Base-by-base conservation (phyloP, 2,113 vertebrate genomes). In the Syngnathus typhle region DNA sequence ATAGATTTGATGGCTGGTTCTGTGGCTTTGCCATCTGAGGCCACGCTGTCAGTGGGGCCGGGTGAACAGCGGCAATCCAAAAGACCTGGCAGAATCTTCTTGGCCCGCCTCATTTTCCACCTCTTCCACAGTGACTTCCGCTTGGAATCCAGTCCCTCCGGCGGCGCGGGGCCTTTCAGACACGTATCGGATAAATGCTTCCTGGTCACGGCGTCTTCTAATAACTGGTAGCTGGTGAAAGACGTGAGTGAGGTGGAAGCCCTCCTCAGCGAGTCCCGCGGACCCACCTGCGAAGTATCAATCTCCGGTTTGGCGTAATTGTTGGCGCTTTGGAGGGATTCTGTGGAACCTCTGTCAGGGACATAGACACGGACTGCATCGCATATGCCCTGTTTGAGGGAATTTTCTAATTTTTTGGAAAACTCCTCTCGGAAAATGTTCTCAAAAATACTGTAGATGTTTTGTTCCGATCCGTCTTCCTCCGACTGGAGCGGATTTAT, bases 391-490 rank as follows among this genome's bases (percentile, higher is more conserved):
- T 62, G 41, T 23, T 41, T 44, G 41, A 62, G 60, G 6, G 60
- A 62, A 6, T 7, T 62, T 44, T 62, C 60, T 43, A 62, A 44
- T 62, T 62, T 62, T 44, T 62, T 62, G 60, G 60, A 62, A 62
- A 62, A 62, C 60, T 62, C 60, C 60, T 44, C n/a, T 27, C 60
- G 7, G 41, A 62, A 62, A 27, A 62, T 62, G n/a, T 62, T 62
- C 60, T 62, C 60, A 44, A 62, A 62, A 15, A 62, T 62, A 43
- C 60, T 62, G 41, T 62, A 62, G 60, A 62, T 62, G 41, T 43
- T 62, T 39, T 62, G 60, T 21, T 44, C 39, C 0, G 12, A 11
- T 15, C 5, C n/a, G 13, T 44, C 60, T 1, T 23, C 60, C 12
- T 44, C n/a, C 12, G n/a, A 62, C 60, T 44, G 60, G 6, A 62